Conservation (phyloP, 2,888 invertebrate genomes). For the Ferdinandea cuprea region DNA sequence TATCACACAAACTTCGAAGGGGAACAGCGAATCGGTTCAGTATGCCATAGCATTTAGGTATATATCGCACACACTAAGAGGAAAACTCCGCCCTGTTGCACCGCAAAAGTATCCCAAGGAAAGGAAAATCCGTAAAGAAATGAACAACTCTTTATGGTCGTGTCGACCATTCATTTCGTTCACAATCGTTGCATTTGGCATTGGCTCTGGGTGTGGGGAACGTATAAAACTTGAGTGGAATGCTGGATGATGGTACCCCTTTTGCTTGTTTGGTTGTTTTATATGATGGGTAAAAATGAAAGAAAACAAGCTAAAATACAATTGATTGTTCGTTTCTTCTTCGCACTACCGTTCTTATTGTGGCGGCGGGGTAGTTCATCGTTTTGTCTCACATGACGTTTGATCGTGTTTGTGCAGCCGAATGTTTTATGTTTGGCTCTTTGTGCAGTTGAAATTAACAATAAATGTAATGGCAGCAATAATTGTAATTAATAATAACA, state of each 20-base stretch:
- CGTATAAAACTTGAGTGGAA: background rate
- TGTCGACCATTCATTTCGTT: slow-evolving; percentile 58
- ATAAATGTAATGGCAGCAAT: slow-evolving; percentile 71
- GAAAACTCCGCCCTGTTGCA: slow-evolving; percentile 71
- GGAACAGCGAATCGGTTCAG: slow-evolving; percentile 66
- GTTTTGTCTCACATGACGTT: slow-evolving; percentile 73
- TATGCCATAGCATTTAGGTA: slow-evolving; percentile 15
- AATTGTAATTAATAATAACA: slow-evolving; percentile 73
- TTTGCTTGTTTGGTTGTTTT: slow-evolving; percentile 28
- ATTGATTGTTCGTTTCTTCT: slow-evolving; percentile 67
- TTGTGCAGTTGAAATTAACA: slow-evolving; percentile 67
- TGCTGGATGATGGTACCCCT: slow-evolving; percentile 41
- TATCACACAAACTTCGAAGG: slow-evolving; percentile 25
- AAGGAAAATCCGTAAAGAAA: slow-evolving; percentile 61
- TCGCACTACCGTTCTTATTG: slow-evolving; percentile 52
- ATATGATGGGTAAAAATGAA: slow-evolving; percentile 20
- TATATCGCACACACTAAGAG: slow-evolving; percentile 27
- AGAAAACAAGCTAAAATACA: slow-evolving; percentile 48
- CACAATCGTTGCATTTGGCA: slow-evolving; percentile 52
- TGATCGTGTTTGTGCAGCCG: slow-evolving; percentile 70
- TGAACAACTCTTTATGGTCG: slow-evolving; percentile 36
- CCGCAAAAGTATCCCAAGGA: slow-evolving; percentile 49
- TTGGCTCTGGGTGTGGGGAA: slow-evolving; percentile 10
- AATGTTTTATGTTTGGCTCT: slow-evolving; percentile 60
- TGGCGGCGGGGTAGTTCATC: slow-evolving; percentile 59